phyloP scores from a whole-genome alignment of 2,113 vertebrate genomes.

The Pholis gunnellus region DNA sequence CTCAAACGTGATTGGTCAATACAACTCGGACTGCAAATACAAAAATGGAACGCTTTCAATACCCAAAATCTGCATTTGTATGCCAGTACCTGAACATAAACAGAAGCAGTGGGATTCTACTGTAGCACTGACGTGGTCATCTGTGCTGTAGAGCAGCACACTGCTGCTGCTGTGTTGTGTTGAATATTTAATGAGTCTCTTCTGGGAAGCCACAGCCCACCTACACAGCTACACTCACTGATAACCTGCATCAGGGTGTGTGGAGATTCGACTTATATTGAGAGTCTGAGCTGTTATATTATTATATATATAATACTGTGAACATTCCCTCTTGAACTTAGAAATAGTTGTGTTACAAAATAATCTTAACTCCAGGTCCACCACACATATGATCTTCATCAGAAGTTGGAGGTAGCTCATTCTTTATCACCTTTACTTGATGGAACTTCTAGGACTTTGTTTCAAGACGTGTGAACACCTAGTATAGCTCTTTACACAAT shows the following conservation, averaged over 20 bases:
- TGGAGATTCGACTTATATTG: neutral
- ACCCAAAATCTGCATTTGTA: neutral
- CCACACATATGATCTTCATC: no score
- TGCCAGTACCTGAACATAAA: neutral
- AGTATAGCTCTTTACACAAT: neutral
- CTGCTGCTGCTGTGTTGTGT: constrained; percentile 5
- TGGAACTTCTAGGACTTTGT: neutral
- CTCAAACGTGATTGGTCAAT: neutral
- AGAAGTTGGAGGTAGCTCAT: neutral
- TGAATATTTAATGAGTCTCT: constrained; percentile 51
- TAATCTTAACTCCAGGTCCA: no score
- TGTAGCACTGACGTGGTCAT: neutral
- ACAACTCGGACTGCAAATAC: no score
- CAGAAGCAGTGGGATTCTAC: neutral
- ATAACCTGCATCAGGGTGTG: constrained; percentile 9
- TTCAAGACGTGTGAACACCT: neutral
- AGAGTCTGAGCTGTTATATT: no score
- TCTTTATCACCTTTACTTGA: neutral
- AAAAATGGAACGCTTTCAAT: no score
- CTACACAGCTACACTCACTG: constrained; percentile 1
- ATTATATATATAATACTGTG: neutral
- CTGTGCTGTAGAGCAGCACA: neutral
- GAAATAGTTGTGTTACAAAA: no score
- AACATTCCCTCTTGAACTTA: neutral
- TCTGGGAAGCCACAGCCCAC: constrained; percentile 24